Base-by-base conservation (phyloP, 2,797 vertebrate species). In the Meda fulgida region DNA sequence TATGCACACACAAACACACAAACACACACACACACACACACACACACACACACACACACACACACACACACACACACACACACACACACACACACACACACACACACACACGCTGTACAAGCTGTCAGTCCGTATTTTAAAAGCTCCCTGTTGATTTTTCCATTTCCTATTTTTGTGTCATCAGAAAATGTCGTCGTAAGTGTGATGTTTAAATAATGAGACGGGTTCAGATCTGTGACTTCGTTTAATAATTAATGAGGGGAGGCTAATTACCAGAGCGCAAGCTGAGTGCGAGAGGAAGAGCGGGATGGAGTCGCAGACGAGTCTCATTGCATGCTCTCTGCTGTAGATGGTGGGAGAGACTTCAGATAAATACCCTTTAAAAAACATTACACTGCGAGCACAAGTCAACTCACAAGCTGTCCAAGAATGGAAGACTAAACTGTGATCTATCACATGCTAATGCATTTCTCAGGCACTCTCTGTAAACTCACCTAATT, bases 131-230 rank as follows among this genome's bases (percentile, higher is more conserved):
- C 31, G 11, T 82, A 53, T 72, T 83, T 76, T 26, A 77, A 76
- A 36, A 87, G 69, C 81, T 60, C 69, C 70, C 81, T 70, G 79
- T 72, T 87, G 86, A 65, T 88, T 81, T 63, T 67, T 65, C 11
- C 76, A 65, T 81, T 89, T 70, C 40, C 66, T 78, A 78, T 88
- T 70, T 85, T 53, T 80, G 81, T 73, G 78, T 83, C 89, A 83
- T 89, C 86, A 89, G 72, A 91, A 87, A 83, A 77, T 73, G 69
- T 69, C 76, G 63, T 43, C 9, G 84, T 46, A 84, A 81, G 78
- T 80, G 38, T 86, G 78, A 90, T 87, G 85, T 84, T 89, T 88
- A 89, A 87, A 87, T 87, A 87, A 90, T 85, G 81, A 88, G 85
- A 82, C 72, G 73, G 66, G 84, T 87, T 90, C 85, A 84, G 86